Conservation (phyloP, 1,140 invertebrate genomes). For the Mesaphorura yosii region DNA sequence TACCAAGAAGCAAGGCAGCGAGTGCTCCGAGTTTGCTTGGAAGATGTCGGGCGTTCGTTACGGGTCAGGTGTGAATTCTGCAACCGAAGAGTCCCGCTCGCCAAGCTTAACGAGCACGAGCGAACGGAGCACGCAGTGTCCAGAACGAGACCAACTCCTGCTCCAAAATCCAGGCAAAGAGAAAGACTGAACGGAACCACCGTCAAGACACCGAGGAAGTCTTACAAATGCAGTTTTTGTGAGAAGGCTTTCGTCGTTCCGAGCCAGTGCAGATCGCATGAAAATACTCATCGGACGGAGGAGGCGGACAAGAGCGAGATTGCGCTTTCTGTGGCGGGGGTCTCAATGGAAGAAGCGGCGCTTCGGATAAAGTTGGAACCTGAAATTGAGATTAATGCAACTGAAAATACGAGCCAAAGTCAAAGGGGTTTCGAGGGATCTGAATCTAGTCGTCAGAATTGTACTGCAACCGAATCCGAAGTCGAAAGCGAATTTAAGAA, state of each 20-base stretch:
- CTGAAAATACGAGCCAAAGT: background rate
- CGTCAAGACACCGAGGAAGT: too few species aligned
- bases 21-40: too few species aligned
- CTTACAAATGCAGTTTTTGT: slow-evolving; percentile 3
- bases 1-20: too few species aligned
- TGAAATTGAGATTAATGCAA: background rate
- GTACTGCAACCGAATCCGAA: background rate
- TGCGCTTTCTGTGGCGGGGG: background rate
- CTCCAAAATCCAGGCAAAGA: too few species aligned
- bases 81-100: too few species aligned
- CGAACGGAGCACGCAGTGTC: too few species aligned
- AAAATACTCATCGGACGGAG: slow-evolving; percentile 1
- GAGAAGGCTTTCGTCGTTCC: background rate
- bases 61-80: too few species aligned
- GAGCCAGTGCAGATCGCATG: slow-evolving; percentile 9
- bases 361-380: too few species aligned
- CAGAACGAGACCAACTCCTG: too few species aligned
- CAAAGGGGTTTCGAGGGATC: background rate
- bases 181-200: too few species aligned
- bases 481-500: background rate
- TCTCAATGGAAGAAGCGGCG: background rate
- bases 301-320: background rate
- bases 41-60: too few species aligned
- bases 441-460: background rate
- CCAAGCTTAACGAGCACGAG: too few species aligned